Conservation (phyloP, 1,140 invertebrate species). For the Eupeodes corollae region DNA sequence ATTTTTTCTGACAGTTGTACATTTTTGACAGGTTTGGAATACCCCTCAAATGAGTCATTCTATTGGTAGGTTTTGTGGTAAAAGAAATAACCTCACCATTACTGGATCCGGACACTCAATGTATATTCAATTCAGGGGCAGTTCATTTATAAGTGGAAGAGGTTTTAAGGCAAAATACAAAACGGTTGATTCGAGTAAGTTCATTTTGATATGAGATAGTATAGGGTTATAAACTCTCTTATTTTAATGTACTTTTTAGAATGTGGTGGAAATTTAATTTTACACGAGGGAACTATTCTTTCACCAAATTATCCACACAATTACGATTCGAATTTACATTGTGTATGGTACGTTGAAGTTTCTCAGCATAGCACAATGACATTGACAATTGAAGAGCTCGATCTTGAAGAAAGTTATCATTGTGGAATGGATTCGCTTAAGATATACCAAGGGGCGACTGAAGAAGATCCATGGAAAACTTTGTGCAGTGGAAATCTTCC, state of each 20-base stretch:
- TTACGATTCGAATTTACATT: slow-evolving; percentile 57
- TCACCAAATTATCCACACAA: slow-evolving; percentile 60
- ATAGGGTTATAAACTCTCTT: too few species aligned
- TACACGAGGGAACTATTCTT: slow-evolving; percentile 15
- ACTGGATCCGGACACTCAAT: slow-evolving; percentile 18
- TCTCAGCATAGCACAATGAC: slow-evolving; percentile 48
- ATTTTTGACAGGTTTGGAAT: slow-evolving; percentile 18
- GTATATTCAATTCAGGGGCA: slow-evolving; percentile 22
- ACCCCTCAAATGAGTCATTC: background rate
- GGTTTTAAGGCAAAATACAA: slow-evolving; percentile 54
- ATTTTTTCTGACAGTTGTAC: background rate
- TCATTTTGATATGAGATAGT: background rate
- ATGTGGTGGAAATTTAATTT: slow-evolving; percentile 20
- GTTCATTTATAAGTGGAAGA: slow-evolving; percentile 28
- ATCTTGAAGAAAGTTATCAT: slow-evolving; percentile 44
- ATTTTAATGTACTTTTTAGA: slow-evolving; percentile 9
- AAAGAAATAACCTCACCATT: slow-evolving; percentile 3
- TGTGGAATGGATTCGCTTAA: slow-evolving; percentile 47
- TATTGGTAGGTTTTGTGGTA: slow-evolving; percentile 21
- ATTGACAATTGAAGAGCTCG: slow-evolving; percentile 43
- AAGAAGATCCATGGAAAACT: slow-evolving; percentile 14
- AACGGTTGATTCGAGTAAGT: slow-evolving; percentile 26
- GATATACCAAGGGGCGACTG: slow-evolving; percentile 12
- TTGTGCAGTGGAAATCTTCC: slow-evolving; percentile 7
- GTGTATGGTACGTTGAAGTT: slow-evolving; percentile 61